Conservation (phyloP, 2,797 vertebrate genomes). For the Cyprinodon diabolis region DNA sequence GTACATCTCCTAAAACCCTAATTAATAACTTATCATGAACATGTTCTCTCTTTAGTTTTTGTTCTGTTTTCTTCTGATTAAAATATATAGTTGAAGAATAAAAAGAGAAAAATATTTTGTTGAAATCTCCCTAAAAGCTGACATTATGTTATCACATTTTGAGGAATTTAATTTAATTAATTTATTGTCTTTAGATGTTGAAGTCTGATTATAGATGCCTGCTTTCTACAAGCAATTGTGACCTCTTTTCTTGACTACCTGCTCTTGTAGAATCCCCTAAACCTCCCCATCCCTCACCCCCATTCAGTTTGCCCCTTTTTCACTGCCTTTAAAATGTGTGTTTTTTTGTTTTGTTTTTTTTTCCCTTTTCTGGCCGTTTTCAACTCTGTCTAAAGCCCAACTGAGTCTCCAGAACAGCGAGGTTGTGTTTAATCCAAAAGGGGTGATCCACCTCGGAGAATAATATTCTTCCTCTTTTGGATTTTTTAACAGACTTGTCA, state of each 20-base stretch:
- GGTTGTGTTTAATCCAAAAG: too few species aligned
- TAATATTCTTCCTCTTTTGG: slow-evolving; percentile 63
- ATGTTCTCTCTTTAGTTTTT: too few species aligned
- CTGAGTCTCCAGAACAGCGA: slow-evolving; percentile 37
- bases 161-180: slow-evolving; percentile 26
- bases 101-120: not conserved
- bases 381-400: slow-evolving; percentile 39
- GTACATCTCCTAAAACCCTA: not conserved
- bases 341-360: slow-evolving; percentile 26
- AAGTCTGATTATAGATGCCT: slow-evolving; percentile 56
- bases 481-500: slow-evolving; percentile 68
- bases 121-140: slow-evolving; percentile 5
- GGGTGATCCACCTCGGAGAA: slow-evolving; percentile 52
- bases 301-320: slow-evolving; percentile 55
- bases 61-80: not conserved
- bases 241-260: slow-evolving; percentile 50
- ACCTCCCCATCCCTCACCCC: slow-evolving; percentile 34
- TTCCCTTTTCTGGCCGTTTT: slow-evolving; percentile 25
- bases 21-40: not conserved
- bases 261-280: slow-evolving; percentile 57
- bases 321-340: slow-evolving; percentile 25
- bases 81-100: not conserved
- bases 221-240: slow-evolving; percentile 38
- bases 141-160: not conserved
- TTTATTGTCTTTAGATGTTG: slow-evolving; percentile 41